These are phyloP conservation scores for Rhagoletis zephyria DNA, from an alignment of 1,140 invertebrate species.

Conservation along the genomic window DNA sequence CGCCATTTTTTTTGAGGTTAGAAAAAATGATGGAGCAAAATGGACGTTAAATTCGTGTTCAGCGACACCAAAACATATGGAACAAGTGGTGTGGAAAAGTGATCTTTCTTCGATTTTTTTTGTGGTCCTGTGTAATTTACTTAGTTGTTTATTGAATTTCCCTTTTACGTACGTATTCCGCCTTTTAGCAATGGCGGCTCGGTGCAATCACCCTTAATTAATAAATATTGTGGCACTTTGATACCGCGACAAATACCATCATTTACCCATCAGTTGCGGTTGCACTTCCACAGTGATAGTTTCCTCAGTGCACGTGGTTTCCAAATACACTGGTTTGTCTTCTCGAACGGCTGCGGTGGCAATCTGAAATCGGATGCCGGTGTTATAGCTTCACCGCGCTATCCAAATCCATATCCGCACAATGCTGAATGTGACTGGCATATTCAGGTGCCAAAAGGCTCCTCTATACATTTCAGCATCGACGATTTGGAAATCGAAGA, in stretches of 20 bases:
- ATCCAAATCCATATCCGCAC: slow-evolving; percentile 82
- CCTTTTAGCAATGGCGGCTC: slow-evolving; percentile 72
- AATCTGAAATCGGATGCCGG: slow-evolving; percentile 77
- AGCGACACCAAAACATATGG: no score
- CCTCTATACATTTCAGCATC: slow-evolving; percentile 78
- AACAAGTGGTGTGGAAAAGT: no score
- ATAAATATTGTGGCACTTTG: slow-evolving; percentile 79
- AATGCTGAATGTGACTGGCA: slow-evolving; percentile 85
- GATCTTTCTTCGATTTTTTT: no score
- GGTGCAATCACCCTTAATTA: slow-evolving; percentile 78
- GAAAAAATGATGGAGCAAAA: no score
- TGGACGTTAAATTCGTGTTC: no score
- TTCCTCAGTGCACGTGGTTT: slow-evolving; percentile 77
- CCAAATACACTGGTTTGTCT: slow-evolving; percentile 77
- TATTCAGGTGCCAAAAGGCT: slow-evolving; percentile 84
- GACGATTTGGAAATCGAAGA: slow-evolving; percentile 81
- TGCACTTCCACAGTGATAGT: slow-evolving; percentile 81
- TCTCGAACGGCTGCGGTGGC: slow-evolving; percentile 81
- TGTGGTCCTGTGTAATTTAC: no score
- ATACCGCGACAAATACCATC: slow-evolving; percentile 79
- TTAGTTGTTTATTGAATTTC: neutral
- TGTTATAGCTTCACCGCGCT: slow-evolving; percentile 86
- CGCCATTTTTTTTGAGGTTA: no score
- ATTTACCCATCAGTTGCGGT: slow-evolving; percentile 81
- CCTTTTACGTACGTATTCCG: neutral